A percentile compares a stretch with the other conserved stretches of the same genome.
Evolutionary conservation across 2,113 vertebrate species (phyloP).

Genomic region (Penelope pileata): DNA sequence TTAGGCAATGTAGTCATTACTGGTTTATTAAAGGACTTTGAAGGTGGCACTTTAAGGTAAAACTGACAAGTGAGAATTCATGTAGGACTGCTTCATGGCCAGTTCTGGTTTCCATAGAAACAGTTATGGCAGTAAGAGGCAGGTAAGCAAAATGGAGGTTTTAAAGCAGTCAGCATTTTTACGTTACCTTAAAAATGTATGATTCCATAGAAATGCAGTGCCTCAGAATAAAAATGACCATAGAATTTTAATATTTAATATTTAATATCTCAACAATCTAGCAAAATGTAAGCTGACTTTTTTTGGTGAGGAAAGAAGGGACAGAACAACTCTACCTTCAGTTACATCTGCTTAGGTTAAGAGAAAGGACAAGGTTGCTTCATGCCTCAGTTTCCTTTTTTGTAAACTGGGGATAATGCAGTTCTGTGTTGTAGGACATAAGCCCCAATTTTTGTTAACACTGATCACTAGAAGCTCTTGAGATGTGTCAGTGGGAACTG

Average conservation of each 20-base stretch:
- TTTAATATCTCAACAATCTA: not conserved
- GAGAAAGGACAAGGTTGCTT: not conserved
- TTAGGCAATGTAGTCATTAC: conserved; percentile 30
- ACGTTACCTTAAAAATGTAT: not conserved
- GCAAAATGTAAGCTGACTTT: not conserved
- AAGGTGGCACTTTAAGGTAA: not conserved
- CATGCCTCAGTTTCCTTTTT: not conserved
- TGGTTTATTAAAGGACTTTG: conserved; percentile 30
- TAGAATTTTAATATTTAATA: not conserved
- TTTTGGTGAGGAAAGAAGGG: not conserved
- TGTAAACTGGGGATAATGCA: not conserved
- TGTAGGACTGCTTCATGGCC: not conserved
- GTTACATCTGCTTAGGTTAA: not conserved
- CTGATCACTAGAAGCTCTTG: not conserved
- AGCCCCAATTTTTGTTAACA: not conserved
- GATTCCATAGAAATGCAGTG: conserved; percentile 4
- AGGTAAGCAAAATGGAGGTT: conserved; percentile 37
- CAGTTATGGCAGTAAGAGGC: conserved; percentile 21
- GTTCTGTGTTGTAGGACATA: not conserved
- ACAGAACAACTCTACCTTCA: not conserved
- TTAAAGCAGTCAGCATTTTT: conserved; percentile 19
- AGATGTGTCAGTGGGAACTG: not conserved
- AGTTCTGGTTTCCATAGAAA: conserved; percentile 64
- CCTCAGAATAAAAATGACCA: not conserved
- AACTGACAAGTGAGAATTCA: conserved; percentile 42